phyloP scores from a whole-genome alignment of 2,888 invertebrate genomes.

The Lypha dubia region DNA sequence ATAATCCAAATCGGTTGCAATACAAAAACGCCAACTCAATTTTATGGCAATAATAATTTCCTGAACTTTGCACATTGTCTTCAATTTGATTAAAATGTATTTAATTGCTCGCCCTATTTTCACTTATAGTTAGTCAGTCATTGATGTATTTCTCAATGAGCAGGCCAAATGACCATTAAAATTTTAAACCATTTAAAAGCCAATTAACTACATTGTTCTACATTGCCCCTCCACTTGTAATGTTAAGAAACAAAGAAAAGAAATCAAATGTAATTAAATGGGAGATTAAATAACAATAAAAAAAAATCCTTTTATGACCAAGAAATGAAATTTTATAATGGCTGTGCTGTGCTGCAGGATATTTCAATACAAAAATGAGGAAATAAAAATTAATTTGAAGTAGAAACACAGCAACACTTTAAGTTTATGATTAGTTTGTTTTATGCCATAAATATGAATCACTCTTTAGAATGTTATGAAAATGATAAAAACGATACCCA shows the following conservation, averaged over 20 bases:
- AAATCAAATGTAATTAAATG: conserved; percentile 1
- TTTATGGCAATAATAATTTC: too few relatives aligned
- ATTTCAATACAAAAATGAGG: neutral
- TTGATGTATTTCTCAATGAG: neutral
- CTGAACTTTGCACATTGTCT: neutral
- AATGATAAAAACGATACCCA: conserved; percentile 40
- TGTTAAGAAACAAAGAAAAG: neutral
- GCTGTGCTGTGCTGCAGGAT: neutral
- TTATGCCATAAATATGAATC: conserved; percentile 63
- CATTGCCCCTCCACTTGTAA: neutral
- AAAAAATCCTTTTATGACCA: neutral
- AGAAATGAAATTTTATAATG: neutral
- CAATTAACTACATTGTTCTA: neutral
- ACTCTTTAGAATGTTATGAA: conserved; percentile 48
- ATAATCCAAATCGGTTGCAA: too few relatives aligned
- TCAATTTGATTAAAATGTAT: neutral
- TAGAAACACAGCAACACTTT: conserved; percentile 27
- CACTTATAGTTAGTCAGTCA: neutral
- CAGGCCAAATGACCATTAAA: neutral
- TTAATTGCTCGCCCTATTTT: neutral
- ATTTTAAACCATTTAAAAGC: neutral
- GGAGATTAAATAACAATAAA: neutral
- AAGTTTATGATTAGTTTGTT: conserved; percentile 62
- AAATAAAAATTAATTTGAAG: neutral
- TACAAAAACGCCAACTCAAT: too few relatives aligned